Evolutionary conservation across 64 coral and sea anemone species (phyloP).

Genomic region (Pocillopora damicornis): DNA sequence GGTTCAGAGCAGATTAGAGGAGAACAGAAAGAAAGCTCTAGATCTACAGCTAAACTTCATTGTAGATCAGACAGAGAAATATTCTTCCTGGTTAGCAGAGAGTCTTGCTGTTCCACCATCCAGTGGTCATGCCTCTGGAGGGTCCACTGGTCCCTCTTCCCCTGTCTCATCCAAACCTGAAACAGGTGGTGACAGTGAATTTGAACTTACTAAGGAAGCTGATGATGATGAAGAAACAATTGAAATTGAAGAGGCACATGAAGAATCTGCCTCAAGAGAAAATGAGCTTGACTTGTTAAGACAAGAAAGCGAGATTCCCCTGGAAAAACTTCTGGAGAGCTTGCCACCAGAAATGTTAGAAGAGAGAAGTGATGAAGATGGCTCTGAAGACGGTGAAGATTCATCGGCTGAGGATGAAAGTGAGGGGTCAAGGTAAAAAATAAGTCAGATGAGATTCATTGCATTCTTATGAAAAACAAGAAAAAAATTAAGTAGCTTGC

Average conservation of each 20-base stretch:
- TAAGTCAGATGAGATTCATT: neutral
- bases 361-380: constrained; percentile 40
- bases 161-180: constrained; percentile 65
- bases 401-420: constrained; percentile 38
- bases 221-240: constrained; percentile 97
- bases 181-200: constrained; percentile 82
- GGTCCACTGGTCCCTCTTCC: constrained; percentile 52
- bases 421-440: constrained; percentile 32
- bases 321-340: constrained; percentile 65
- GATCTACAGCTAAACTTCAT: constrained; percentile 98
- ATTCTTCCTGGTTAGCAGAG: constrained; percentile 96
- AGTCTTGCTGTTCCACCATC: constrained; percentile 80
- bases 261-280: constrained; percentile 28
- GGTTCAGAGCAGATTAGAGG: constrained; percentile 94
- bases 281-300: constrained; percentile 50
- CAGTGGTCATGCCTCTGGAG: constrained; percentile 59
- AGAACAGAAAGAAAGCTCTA: constrained; percentile 96
- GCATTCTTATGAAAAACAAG: neutral
- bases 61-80: constrained; percentile 98
- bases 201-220: constrained; percentile 75
- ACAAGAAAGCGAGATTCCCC: constrained; percentile 67
- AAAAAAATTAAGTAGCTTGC: too few species aligned
- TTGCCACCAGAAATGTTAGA: constrained; percentile 64
- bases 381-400: constrained; percentile 41
- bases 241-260: constrained; percentile 68